Evolutionary conservation across 2,797 vertebrate species (phyloP).

Genomic region (Mormyrus hasselquistii): DNA sequence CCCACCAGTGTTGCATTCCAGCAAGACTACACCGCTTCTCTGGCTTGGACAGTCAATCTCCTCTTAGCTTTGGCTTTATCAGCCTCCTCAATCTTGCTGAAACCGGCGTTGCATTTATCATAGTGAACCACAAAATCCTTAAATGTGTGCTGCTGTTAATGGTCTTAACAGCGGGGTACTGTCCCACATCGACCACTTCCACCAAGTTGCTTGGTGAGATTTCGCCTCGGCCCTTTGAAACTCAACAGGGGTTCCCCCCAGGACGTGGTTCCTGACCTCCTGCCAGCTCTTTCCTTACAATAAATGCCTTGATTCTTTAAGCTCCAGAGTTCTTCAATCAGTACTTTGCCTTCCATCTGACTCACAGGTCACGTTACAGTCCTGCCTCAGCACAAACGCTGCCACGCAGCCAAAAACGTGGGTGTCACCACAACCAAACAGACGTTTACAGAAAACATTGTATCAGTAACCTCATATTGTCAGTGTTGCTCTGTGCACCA

Average conservation of each 20-base stretch:
- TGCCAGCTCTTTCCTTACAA: not conserved
- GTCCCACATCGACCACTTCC: not conserved
- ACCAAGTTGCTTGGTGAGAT: not conserved
- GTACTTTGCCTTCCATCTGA: not conserved
- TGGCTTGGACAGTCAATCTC: not conserved
- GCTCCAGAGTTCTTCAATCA: not conserved
- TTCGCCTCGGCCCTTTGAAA: not conserved
- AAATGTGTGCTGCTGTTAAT: not conserved
- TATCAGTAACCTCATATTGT: not conserved
- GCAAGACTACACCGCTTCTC: not conserved
- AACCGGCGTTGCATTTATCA: not conserved
- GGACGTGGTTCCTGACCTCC: not conserved
- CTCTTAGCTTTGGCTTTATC: not conserved
- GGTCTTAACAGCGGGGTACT: not conserved
- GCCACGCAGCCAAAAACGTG: not conserved
- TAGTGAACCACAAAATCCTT: not conserved
- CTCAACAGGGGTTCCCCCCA: not conserved
- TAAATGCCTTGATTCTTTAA: slow-evolving; percentile 10
- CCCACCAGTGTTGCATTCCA: not conserved
- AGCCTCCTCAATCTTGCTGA: not conserved
- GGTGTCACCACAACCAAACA: not conserved
- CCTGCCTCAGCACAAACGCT: not conserved
- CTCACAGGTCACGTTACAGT: not conserved
- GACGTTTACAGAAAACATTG: not conserved
- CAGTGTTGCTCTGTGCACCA: not conserved